Evolutionary conservation across 2,888 invertebrate genomes (phyloP), one percentile per base, ranked within the genome.

Genomic region (Cephalotes varians): DNA sequence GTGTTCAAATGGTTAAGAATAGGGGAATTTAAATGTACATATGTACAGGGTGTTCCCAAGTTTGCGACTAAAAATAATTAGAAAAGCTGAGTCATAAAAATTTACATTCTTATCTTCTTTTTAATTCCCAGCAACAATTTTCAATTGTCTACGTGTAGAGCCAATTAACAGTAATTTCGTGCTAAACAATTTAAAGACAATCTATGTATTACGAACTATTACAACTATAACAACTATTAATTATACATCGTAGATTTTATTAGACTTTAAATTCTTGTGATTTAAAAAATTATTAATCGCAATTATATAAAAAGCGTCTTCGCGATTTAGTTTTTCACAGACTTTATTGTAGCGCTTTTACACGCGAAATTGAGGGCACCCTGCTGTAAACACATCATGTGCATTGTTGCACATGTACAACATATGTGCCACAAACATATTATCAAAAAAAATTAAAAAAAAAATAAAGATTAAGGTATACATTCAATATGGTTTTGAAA

Each of bases 401-500:
- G 86, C 86, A 82, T 82, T 56, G 81, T 83, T 81, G 83, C 86
- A 83, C 81, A 79, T 87, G 73, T 81, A 81, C 71, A 82, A 73
- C 77, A 85, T 51, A 77, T 72, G 85, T 85, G 62, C 83, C 76
- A 74, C 64, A 47, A 65, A 56, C 69, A 67, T 65, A 80, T 64
- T 79, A 88, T 87, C 82, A 76, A 83, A 71, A 51, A 84, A 80
- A 71, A 82, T 58, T 74, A 6, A 40, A 21, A 21, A 80, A 73
- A 81, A 54, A 65, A 72, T 25, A 81, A 71, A 37, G 77, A 56
- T 85, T 64, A 49, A 81, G 84, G 65, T 85, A 86, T 40, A 12
- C 81, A 69, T 67, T 84, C 60, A 80, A 76, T 54, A 82, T 76
- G 86, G 69, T 90, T 89, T 85, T 81, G 82, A 88, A 84, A 83